Conservation (phyloP, 2,113 vertebrate genomes). For the Boleophthalmus pectinirostris region DNA sequence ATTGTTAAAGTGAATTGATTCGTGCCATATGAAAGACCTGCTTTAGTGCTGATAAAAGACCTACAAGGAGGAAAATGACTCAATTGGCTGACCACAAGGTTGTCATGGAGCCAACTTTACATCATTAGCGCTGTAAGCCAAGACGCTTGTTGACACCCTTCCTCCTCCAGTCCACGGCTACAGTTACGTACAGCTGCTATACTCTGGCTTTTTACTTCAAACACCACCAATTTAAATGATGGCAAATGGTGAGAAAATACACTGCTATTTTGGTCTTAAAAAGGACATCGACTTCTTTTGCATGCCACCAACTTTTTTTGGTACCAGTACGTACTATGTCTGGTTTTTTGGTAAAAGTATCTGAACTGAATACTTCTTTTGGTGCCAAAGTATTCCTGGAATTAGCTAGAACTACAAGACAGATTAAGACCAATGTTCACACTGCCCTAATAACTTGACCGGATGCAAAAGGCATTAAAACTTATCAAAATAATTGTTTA, state of each 20-base stretch:
- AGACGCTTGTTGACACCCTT: constrained; percentile 43
- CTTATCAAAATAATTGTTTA: too few relatives aligned
- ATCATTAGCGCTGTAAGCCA: constrained; percentile 37
- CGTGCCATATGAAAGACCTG: constrained; percentile 18
- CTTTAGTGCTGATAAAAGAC: constrained; percentile 25
- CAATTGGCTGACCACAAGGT: constrained; percentile 24
- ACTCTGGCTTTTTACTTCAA: background rate
- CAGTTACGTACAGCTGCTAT: constrained; percentile 16
- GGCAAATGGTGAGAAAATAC: background rate
- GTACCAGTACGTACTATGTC: too few relatives aligned
- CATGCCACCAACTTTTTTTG: too few relatives aligned
- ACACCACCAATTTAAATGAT: background rate
- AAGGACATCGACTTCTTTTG: background rate
- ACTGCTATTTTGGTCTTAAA: background rate
- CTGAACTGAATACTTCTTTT: too few relatives aligned
- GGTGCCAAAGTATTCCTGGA: too few relatives aligned
- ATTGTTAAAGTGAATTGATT: constrained; percentile 9
- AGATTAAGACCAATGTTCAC: too few relatives aligned
- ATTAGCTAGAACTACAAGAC: too few relatives aligned
- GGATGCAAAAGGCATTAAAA: too few relatives aligned
- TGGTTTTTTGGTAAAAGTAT: too few relatives aligned
- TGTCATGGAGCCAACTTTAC: constrained; percentile 43
- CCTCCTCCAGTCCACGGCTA: constrained; percentile 12
- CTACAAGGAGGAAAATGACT: constrained; percentile 36
- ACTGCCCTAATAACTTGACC: too few relatives aligned